Percentiles rank a stretch among this genome's conserved stretches.
Evolutionary conservation across 2,113 vertebrate genomes (phyloP).

Genomic region (Mirounga angustirostris): DNA sequence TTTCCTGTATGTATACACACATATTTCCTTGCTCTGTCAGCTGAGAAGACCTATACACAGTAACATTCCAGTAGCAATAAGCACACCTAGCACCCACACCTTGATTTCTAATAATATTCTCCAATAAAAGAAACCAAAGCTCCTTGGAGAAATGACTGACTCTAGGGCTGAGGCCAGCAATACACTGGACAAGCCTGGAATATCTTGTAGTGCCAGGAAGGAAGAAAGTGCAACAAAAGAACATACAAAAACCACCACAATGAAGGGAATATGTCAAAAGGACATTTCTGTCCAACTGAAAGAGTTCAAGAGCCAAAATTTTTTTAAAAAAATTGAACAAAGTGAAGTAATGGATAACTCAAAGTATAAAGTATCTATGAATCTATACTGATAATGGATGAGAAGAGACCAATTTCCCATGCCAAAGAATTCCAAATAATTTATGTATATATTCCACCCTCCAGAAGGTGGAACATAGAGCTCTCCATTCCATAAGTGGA

Average conservation of each 20-base stretch:
- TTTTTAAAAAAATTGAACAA: neutral
- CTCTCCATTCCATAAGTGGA: neutral
- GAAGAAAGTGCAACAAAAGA: neutral
- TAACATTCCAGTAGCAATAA: neutral
- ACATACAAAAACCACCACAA: neutral
- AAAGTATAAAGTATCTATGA: neutral
- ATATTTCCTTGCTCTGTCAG: neutral
- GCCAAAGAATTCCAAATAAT: neutral
- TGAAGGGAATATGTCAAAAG: neutral
- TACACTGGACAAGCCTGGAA: neutral
- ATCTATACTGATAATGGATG: neutral
- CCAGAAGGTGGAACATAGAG: neutral
- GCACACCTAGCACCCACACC: neutral
- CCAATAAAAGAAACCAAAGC: neutral
- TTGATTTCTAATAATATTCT: neutral
- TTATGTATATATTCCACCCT: neutral
- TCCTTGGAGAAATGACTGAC: neutral
- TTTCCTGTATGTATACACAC: neutral
- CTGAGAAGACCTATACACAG: neutral
- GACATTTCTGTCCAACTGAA: neutral
- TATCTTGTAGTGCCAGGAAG: neutral
- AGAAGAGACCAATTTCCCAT: neutral
- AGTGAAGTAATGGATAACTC: neutral
- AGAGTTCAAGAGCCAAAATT: neutral
- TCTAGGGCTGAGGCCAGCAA: neutral